A percentile compares a stretch with the other conserved stretches of the same genome.
Evolutionary conservation across 2,888 invertebrate species (phyloP).

Genomic region (Lapara coniferarum): DNA sequence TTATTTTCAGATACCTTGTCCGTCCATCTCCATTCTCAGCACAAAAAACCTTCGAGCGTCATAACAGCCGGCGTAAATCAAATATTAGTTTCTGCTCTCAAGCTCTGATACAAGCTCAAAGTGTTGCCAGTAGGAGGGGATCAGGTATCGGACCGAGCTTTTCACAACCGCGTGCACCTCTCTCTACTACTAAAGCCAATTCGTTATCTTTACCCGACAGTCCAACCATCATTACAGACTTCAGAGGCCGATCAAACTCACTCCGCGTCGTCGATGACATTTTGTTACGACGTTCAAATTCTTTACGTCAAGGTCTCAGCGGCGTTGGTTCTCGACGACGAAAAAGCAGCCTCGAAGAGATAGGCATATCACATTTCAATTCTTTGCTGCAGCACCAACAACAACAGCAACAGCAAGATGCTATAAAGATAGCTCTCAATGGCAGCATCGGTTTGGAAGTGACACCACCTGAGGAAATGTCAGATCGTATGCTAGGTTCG

Average conservation of each 20-base stretch:
- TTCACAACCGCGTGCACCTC: conserved; percentile 86
- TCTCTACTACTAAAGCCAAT: conserved; percentile 93
- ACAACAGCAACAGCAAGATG: conserved; percentile 85
- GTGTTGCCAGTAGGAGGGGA: conserved; percentile 85
- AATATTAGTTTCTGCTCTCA: conserved; percentile 96
- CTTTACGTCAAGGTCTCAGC: conserved; percentile 91
- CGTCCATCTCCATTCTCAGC: conserved; percentile 97
- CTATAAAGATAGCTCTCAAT: conserved; percentile 93
- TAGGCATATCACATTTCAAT: conserved; percentile 92
- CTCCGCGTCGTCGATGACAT: conserved; percentile 94
- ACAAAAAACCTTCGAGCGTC: conserved; percentile 96
- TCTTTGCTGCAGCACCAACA: conserved; percentile 84
- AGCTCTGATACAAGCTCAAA: conserved; percentile 85
- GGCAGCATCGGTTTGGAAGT: conserved; percentile 93
- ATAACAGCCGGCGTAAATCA: conserved; percentile 94
- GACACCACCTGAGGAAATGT: conserved; percentile 87
- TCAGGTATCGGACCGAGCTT: conserved; percentile 87
- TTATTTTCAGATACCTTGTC: conserved; percentile 89
- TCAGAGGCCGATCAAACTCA: conserved; percentile 93
- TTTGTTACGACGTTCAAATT: conserved; percentile 91
- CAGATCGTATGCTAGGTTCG: conserved; percentile 75
- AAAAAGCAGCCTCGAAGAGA: conserved; percentile 93
- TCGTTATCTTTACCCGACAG: conserved; percentile 95
- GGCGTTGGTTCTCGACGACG: conserved; percentile 86
- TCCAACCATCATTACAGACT: conserved; percentile 91